phyloP scores from a whole-genome alignment of 1,140 invertebrate species.

The Spodoptera litura region DNA sequence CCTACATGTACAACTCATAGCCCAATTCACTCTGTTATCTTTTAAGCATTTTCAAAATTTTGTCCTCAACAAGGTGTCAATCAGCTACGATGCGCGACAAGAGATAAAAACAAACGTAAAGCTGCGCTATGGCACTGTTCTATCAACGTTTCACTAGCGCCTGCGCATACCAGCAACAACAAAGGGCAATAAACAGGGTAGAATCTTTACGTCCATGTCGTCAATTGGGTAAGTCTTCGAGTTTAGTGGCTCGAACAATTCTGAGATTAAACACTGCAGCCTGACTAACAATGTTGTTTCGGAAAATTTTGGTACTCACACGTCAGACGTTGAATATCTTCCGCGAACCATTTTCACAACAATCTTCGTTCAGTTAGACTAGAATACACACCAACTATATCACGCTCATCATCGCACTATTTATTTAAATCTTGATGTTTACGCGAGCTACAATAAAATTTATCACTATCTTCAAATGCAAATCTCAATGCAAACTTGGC shows the following conservation, averaged over 20 bases:
- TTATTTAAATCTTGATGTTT: constrained; percentile 67
- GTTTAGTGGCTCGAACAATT: constrained; percentile 11
- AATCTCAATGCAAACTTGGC: constrained; percentile 78
- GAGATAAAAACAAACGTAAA: not conserved
- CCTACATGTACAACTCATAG: not conserved
- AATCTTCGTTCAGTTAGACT: constrained; percentile 42
- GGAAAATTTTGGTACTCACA: constrained; percentile 66
- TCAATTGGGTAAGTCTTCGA: constrained; percentile 2
- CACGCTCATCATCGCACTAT: constrained; percentile 64
- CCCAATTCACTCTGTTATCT: not conserved
- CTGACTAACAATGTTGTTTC: constrained; percentile 26
- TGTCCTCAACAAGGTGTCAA: not conserved
- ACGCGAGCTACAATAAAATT: constrained; percentile 61
- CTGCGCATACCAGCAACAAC: constrained; percentile 37
- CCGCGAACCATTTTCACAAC: constrained; percentile 76
- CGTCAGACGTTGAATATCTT: constrained; percentile 78
- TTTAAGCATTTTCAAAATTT: not conserved
- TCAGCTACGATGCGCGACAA: not conserved
- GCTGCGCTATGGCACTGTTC: not conserved
- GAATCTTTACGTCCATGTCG: not conserved
- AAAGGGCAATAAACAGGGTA: constrained; percentile 45
- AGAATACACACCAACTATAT: constrained; percentile 54
- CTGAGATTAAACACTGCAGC: not conserved
- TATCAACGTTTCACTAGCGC: not conserved
- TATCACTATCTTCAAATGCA: constrained; percentile 63